These are phyloP conservation scores for Eucriotettix oculatus DNA, from an alignment of 2,888 invertebrate species.

Conservation along the genomic window DNA sequence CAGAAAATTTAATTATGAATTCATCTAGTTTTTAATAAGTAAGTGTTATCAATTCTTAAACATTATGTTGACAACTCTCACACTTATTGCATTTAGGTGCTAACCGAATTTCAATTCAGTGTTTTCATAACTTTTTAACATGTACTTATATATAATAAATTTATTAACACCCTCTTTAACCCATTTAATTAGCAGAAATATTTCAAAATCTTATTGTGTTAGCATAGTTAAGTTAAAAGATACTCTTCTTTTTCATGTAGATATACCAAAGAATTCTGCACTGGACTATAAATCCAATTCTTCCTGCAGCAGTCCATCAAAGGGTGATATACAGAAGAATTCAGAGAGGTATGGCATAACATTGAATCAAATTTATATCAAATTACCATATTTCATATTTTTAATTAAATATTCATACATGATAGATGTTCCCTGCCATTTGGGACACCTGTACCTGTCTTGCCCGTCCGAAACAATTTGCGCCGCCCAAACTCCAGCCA, in stretches of 20 bases:
- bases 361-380: no score
- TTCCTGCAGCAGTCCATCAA: conserved; percentile 75
- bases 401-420: no score
- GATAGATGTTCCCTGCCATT: conserved; percentile 42
- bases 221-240: no score
- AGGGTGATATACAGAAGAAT: conserved; percentile 40
- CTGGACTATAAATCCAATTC: conserved; percentile 80
- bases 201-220: no score
- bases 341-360: conserved; percentile 27
- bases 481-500: conserved; percentile 50
- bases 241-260: conserved; percentile 25
- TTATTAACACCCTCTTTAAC: no score
- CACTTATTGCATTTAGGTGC: no score
- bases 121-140: no score
- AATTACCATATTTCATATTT: no score
- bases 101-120: no score
- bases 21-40: not conserved
- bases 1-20: not conserved
- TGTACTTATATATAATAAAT: no score
- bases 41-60: not conserved
- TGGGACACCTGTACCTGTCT: conserved; percentile 42
- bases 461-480: conserved; percentile 58
- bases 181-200: no score
- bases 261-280: conserved; percentile 76
- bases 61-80: no score